Evolutionary conservation across 2,797 vertebrate species (phyloP).

Genomic region (Eidolon dupreanum): DNA sequence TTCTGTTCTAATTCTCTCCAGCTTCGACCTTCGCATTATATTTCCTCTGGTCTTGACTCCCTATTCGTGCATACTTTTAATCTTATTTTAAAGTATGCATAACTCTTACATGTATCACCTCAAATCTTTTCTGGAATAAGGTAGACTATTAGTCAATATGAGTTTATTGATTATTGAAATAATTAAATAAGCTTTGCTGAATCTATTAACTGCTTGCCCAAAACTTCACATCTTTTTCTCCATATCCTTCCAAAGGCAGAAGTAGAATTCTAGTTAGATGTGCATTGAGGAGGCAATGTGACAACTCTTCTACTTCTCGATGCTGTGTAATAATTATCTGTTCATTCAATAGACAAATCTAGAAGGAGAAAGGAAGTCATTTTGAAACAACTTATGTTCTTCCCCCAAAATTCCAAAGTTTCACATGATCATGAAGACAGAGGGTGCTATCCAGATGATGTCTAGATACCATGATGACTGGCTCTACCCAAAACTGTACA

Average conservation of each 20-base stretch:
- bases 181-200: neutral
- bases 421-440: neutral
- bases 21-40: neutral
- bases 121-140: neutral
- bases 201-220: neutral
- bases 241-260: neutral
- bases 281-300: neutral
- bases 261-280: neutral
- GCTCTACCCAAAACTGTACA: neutral
- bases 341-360: neutral
- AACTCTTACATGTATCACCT: neutral
- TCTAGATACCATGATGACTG: neutral
- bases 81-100: neutral
- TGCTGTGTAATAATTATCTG: neutral
- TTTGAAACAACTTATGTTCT: neutral
- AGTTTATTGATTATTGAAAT: neutral
- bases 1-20: neutral
- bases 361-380: neutral
- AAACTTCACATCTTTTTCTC: neutral
- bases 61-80: neutral
- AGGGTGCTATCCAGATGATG: neutral
- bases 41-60: neutral
- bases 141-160: neutral
- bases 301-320: neutral
- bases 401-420: neutral